phyloP scores from a whole-genome alignment of 1,140 invertebrate species.

The Scaptodrosophila lebanonensis region DNA sequence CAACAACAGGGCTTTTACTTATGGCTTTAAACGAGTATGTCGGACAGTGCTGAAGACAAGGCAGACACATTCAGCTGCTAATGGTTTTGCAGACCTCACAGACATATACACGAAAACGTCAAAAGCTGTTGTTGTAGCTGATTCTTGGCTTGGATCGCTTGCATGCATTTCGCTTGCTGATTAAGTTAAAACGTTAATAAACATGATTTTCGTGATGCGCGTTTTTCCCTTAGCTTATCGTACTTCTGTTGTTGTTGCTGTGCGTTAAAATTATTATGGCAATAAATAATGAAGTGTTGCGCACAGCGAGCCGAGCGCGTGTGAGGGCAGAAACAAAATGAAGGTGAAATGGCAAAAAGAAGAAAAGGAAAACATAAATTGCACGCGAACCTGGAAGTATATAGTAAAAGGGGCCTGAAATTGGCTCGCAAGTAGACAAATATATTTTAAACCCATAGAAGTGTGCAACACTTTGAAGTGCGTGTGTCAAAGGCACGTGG shows the following conservation, averaged over 20 bases:
- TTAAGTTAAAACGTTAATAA: constrained; percentile 69
- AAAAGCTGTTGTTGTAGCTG: constrained; percentile 19
- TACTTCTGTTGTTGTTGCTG: constrained; percentile 21
- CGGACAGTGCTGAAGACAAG: no score
- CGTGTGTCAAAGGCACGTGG: constrained; percentile 23
- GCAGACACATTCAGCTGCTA: no score
- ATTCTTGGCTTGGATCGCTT: not conserved
- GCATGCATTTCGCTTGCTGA: constrained; percentile 25
- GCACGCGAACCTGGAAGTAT: no score
- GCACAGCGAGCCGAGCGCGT: not conserved
- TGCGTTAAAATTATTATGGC: constrained; percentile 67
- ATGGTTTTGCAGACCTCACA: no score
- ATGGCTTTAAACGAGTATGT: no score
- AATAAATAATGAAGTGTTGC: constrained; percentile 66
- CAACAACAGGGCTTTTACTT: no score
- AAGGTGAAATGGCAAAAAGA: not conserved
- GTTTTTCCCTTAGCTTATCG: no score
- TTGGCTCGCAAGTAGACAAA: no score
- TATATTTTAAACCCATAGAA: no score
- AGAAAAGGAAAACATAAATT: not conserved
- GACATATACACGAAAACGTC: no score
- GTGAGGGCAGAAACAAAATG: not conserved
- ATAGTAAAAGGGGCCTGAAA: no score
- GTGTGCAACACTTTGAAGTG: constrained; percentile 39
- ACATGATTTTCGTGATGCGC: constrained; percentile 58